phyloP scores from a whole-genome alignment of 2,113 vertebrate genomes.

The Lophochroa leadbeateri region DNA sequence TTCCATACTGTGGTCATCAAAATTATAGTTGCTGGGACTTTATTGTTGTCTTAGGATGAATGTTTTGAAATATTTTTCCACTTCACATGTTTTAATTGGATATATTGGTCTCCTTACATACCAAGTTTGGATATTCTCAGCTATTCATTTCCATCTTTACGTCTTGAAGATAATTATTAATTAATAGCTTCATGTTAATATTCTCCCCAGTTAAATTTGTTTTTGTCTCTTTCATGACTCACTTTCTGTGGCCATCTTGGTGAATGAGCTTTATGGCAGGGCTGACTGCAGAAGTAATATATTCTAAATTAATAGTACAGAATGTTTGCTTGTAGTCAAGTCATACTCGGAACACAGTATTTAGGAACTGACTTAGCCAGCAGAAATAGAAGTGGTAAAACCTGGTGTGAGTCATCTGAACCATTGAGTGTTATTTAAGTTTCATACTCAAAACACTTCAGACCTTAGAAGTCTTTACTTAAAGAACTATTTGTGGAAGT shows the following conservation, averaged over 20 bases:
- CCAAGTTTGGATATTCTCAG: neutral
- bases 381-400: neutral
- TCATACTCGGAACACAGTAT: neutral
- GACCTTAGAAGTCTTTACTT: neutral
- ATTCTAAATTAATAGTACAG: conserved; percentile 2
- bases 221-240: neutral
- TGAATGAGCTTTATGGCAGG: neutral
- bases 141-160: neutral
- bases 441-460: neutral
- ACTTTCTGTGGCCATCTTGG: neutral
- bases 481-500: neutral
- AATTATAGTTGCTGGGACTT: neutral
- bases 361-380: neutral
- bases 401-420: neutral
- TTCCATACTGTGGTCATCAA: neutral
- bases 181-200: neutral
- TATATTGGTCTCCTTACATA: neutral
- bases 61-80: neutral
- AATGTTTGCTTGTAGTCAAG: neutral
- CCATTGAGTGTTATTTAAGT: neutral
- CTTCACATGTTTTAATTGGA: neutral
- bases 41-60: neutral
- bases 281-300: neutral
- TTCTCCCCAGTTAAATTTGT: neutral
- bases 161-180: neutral